phyloP scores from a whole-genome alignment of 2,888 invertebrate genomes.

The Diarsia mendica region DNA sequence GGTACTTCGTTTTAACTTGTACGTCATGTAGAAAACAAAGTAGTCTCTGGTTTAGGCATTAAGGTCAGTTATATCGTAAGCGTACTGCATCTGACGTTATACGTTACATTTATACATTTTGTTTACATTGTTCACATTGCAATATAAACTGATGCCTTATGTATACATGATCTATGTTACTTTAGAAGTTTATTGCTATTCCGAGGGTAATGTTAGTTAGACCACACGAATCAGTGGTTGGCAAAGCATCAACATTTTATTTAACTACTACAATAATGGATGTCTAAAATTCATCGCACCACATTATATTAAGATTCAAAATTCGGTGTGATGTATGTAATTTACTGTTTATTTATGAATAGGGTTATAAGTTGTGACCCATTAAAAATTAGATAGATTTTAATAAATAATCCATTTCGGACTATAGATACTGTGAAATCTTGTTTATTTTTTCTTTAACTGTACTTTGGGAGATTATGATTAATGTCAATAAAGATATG shows the following conservation, averaged over 20 bases:
- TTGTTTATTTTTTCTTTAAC: constrained; percentile 79
- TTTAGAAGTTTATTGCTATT: constrained; percentile 19
- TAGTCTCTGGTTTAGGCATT: constrained; percentile 42
- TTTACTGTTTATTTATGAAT: constrained; percentile 69
- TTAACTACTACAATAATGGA: constrained; percentile 26
- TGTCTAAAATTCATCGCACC: constrained; percentile 57
- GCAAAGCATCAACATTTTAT: constrained; percentile 64
- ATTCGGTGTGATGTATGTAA: constrained; percentile 70
- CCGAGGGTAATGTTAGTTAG: constrained; percentile 16
- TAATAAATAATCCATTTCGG: constrained; percentile 67
- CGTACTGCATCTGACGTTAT: constrained; percentile 33
- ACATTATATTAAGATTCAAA: constrained; percentile 61
- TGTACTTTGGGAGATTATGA: constrained; percentile 83
- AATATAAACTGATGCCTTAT: constrained; percentile 51
- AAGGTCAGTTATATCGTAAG: constrained; percentile 56
- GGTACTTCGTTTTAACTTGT: constrained; percentile 41
- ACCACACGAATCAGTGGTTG: constrained; percentile 29
- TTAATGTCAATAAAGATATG: constrained; percentile 84
- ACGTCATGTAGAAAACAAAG: constrained; percentile 34
- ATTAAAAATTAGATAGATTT: constrained; percentile 75
- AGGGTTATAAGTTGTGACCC: constrained; percentile 60
- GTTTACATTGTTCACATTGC: constrained; percentile 32
- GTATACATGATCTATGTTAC: constrained; percentile 24
- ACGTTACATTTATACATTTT: constrained; percentile 28
- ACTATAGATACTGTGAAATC: constrained; percentile 69